Conservation (phyloP, 2,113 vertebrate species). For the Gymnocephalus cernua region DNA sequence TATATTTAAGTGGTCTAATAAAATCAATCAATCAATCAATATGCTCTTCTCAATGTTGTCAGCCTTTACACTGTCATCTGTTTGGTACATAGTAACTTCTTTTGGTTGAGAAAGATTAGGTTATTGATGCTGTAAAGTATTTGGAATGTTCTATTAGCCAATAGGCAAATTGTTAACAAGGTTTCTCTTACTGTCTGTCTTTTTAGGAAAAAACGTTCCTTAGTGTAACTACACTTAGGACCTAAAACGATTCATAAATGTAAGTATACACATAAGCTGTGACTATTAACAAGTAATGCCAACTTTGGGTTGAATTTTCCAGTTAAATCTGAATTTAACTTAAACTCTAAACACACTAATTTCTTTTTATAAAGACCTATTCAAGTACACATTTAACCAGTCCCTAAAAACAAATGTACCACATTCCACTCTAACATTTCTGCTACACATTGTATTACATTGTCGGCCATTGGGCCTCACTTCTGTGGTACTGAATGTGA, state of each 20-base stretch:
- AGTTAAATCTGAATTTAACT: not conserved
- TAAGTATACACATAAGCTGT: slow-evolving; percentile 45
- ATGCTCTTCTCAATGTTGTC: not conserved
- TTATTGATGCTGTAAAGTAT: not conserved
- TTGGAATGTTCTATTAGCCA: not conserved
- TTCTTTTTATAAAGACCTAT: no score
- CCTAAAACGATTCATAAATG: slow-evolving; percentile 66
- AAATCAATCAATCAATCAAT: no score
- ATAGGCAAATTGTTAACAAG: not conserved
- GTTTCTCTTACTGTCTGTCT: slow-evolving; percentile 5
- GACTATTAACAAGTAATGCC: not conserved
- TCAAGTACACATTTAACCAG: not conserved
- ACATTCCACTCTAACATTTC: no score
- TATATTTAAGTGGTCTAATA: no score
- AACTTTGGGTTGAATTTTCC: not conserved
- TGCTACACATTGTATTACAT: not conserved
- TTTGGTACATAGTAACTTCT: not conserved
- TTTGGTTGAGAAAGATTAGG: not conserved
- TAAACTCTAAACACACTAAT: no score
- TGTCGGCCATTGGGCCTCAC: not conserved
- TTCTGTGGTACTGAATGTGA: not conserved
- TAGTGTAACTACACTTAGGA: slow-evolving; percentile 54
- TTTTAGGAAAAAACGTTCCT: slow-evolving; percentile 50
- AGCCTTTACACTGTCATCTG: no score
- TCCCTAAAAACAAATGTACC: not conserved